A percentile compares a stretch with the other conserved stretches of the same genome.
Conservation (phyloP, 2,797 vertebrate species). For the Poeciliopsis gracilis region DNA sequence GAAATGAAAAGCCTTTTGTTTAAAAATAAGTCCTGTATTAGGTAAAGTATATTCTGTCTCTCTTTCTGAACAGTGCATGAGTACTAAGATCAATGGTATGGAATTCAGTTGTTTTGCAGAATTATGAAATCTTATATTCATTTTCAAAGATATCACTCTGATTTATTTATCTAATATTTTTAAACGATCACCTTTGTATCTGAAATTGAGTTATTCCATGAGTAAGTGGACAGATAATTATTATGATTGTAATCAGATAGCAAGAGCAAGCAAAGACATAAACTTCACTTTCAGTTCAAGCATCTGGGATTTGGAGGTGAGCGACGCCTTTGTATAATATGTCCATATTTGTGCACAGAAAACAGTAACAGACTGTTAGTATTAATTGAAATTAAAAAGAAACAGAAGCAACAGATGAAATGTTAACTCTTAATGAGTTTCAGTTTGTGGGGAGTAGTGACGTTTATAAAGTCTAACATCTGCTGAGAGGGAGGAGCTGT, state of each 20-base stretch:
- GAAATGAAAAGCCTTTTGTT: neutral
- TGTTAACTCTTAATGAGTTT: neutral
- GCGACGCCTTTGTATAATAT: neutral
- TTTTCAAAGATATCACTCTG: neutral
- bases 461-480: neutral
- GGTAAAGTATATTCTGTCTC: neutral
- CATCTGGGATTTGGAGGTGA: neutral
- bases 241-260: no score
- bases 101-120: neutral
- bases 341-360: neutral
- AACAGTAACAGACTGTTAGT: no score
- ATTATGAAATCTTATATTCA: neutral
- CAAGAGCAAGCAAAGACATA: neutral
- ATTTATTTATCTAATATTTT: neutral
- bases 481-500: neutral
- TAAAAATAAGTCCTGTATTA: neutral
- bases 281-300: neutral
- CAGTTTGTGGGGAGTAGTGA: neutral
- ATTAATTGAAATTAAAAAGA: neutral
- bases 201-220: no score
- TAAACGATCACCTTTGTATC: no score
- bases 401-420: neutral
- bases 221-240: no score
- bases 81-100: neutral
- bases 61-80: neutral